Evolutionary conservation across 1,140 invertebrate genomes (phyloP).

Genomic region (Bemisia tabaci): DNA sequence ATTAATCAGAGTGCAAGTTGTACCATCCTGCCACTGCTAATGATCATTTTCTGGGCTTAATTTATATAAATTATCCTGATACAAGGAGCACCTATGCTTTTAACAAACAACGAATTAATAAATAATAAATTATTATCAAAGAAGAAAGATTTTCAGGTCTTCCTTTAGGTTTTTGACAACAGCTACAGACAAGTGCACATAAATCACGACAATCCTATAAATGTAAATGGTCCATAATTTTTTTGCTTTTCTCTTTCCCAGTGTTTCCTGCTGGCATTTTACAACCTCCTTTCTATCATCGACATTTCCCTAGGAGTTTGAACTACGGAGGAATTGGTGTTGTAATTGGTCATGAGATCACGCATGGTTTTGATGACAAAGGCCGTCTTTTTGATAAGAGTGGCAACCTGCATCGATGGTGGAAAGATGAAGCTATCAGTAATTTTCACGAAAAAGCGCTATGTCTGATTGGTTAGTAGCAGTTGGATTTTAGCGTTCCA

Average conservation of each 20-base stretch:
- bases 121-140: too few relatives aligned
- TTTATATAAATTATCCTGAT: too few relatives aligned
- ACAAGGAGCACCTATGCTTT: too few relatives aligned
- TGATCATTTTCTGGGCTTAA: too few relatives aligned
- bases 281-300: conserved; percentile 80
- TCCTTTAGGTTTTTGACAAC: too few relatives aligned
- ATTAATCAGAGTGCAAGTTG: too few relatives aligned
- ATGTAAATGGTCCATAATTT: too few relatives aligned
- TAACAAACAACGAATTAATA: too few relatives aligned
- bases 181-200: too few relatives aligned
- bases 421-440: conserved; percentile 47
- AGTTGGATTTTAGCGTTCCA: not conserved
- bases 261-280: conserved; percentile 86
- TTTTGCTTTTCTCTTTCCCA: conserved; percentile 31
- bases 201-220: too few relatives aligned
- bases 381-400: conserved; percentile 51
- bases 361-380: conserved; percentile 52
- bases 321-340: conserved; percentile 66
- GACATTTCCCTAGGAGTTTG: conserved; percentile 58
- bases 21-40: too few relatives aligned
- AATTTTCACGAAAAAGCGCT: conserved; percentile 53
- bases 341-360: conserved; percentile 55
- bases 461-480: conserved; percentile 64
- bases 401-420: conserved; percentile 62
- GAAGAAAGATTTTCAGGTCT: too few relatives aligned